Percentiles rank a stretch among this genome's conserved stretches.
Conservation (phyloP, 1,140 invertebrate species). For the Spodoptera frugiperda region DNA sequence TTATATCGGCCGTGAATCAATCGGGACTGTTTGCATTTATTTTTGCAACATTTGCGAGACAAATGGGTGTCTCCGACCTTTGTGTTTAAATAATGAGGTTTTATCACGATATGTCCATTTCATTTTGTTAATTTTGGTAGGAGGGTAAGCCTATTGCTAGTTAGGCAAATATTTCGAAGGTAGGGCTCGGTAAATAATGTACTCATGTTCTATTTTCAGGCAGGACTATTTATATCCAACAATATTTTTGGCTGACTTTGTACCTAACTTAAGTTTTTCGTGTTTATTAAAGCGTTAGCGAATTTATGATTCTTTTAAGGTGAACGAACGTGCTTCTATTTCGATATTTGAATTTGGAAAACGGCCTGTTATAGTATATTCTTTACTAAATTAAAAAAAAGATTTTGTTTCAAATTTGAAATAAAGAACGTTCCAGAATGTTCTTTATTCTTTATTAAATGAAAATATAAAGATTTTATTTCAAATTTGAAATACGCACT, state of each 20-base stretch:
- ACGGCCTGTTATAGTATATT: not conserved
- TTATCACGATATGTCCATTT: conserved; percentile 40
- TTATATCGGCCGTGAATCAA: not conserved
- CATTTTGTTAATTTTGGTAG: conserved; percentile 38
- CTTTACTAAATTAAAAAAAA: not conserved
- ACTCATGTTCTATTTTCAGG: conserved; percentile 6
- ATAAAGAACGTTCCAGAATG: not conserved
- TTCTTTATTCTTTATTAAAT: too few relatives aligned
- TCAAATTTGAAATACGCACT: too few relatives aligned
- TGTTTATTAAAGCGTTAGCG: not conserved
- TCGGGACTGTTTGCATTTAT: conserved; percentile 7
- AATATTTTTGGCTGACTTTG: conserved; percentile 1
- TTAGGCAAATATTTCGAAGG: conserved; percentile 14
- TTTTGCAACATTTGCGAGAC: conserved; percentile 31
- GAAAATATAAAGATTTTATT: too few relatives aligned
- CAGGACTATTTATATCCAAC: not conserved
- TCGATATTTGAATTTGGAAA: conserved; percentile 13
- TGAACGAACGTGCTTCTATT: too few relatives aligned
- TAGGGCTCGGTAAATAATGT: conserved; percentile 2
- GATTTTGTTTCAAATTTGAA: not conserved
- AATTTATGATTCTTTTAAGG: not conserved
- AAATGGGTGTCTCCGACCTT: conserved; percentile 41
- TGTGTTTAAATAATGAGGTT: conserved; percentile 27
- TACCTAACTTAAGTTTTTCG: not conserved
- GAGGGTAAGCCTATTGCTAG: conserved; percentile 18